These are phyloP conservation scores for Actenoides lindsayi DNA, from an alignment of 2,113 vertebrate genomes.

Conservation along the genomic window DNA sequence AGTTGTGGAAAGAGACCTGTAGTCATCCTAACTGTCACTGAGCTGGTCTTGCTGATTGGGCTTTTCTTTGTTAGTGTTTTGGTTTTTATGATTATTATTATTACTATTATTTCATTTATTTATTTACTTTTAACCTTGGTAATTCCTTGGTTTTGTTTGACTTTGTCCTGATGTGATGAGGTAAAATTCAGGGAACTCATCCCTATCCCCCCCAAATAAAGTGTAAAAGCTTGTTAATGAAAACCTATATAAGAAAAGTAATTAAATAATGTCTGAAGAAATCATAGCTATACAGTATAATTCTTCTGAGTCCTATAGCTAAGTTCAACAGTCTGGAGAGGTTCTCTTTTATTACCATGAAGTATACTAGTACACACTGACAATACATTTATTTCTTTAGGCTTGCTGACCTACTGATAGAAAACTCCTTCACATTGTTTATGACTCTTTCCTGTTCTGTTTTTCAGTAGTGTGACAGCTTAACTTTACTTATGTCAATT, in stretches of 20 bases:
- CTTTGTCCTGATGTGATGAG: background rate
- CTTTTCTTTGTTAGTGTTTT: background rate
- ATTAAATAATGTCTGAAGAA: background rate
- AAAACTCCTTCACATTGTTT: background rate
- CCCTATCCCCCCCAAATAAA: fast-evolving
- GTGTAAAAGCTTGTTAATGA: background rate
- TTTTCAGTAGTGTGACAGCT: background rate
- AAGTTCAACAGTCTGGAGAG: background rate
- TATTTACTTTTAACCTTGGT: background rate
- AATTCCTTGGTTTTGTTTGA: background rate
- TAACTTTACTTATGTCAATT: background rate
- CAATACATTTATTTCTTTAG: background rate
- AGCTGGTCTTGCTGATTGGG: background rate
- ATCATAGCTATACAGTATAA: background rate
- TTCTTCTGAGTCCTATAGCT: background rate
- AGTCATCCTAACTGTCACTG: background rate
- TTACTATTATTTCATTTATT: background rate
- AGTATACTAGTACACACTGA: background rate
- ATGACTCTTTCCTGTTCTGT: background rate
- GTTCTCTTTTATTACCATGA: background rate
- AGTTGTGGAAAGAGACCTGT: background rate
- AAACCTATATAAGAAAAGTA: background rate
- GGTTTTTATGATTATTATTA: background rate
- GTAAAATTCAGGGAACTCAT: background rate
- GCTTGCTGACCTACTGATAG: background rate